phyloP scores from a whole-genome alignment of 2,113 vertebrate species.

The Chamaea fasciata region DNA sequence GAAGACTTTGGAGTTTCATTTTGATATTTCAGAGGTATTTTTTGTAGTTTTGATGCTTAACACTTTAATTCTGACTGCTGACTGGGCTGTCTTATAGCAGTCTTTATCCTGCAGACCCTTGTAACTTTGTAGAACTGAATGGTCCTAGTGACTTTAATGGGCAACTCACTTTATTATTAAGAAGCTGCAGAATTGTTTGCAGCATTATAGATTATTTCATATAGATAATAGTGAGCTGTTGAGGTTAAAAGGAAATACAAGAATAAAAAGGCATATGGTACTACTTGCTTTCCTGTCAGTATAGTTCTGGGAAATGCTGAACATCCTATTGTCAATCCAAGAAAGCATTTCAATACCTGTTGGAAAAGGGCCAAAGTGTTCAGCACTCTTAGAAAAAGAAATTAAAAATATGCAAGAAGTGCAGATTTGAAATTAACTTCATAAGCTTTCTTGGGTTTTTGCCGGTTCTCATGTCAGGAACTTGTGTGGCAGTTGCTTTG shows the following conservation, averaged over 20 bases:
- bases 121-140: not conserved
- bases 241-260: not conserved
- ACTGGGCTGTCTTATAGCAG: not conserved
- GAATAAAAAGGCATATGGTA: not conserved
- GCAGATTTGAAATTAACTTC: not conserved
- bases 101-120: not conserved
- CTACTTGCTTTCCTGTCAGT: not conserved
- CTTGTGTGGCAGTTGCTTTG: not conserved
- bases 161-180: not conserved
- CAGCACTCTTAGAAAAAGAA: not conserved
- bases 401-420: not conserved
- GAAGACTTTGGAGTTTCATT: slow-evolving; percentile 96
- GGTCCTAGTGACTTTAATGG: not conserved
- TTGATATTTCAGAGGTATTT: slow-evolving; percentile 94
- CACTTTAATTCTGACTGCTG: not conserved
- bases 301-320: not conserved
- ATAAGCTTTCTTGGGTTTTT: not conserved
- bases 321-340: not conserved
- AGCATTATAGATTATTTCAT: not conserved
- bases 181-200: not conserved
- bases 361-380: not conserved
- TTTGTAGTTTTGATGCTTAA: not conserved
- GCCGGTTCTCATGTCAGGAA: not conserved
- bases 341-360: not conserved
- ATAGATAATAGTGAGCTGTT: not conserved